Conservation (phyloP, 1,140 invertebrate genomes). For the Homarus americanus region DNA sequence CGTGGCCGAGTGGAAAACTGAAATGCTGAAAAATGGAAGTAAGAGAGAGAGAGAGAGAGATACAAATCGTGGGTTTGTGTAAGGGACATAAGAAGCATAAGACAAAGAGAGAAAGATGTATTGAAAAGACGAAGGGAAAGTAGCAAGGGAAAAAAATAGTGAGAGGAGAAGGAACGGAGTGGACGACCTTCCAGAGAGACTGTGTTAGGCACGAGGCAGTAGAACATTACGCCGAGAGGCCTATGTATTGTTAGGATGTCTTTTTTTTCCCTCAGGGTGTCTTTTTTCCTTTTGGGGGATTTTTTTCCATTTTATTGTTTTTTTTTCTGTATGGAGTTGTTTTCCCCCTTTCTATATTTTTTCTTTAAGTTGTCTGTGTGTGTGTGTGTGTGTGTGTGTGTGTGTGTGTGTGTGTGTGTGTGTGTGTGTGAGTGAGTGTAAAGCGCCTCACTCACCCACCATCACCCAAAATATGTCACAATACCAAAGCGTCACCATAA, state of each 20-base stretch:
- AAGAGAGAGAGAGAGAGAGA: background rate
- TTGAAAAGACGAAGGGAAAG: slow-evolving; percentile 5
- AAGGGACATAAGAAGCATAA: background rate
- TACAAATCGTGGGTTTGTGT: background rate
- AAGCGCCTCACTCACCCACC: too few relatives aligned
- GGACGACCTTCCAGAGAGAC: background rate
- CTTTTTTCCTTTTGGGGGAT: background rate
- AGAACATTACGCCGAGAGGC: background rate
- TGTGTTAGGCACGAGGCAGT: background rate
- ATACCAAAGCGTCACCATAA: too few relatives aligned
- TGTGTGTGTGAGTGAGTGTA: background rate
- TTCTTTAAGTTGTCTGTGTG: too few relatives aligned
- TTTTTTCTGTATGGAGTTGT: too few relatives aligned
- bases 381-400: background rate
- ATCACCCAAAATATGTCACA: too few relatives aligned
- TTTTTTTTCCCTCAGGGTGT: background rate
- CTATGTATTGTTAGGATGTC: too few relatives aligned
- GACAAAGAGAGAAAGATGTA: background rate
- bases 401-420: background rate
- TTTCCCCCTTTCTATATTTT: too few relatives aligned
- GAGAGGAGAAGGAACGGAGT: background rate
- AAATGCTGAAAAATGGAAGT: background rate
- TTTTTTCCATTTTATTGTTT: background rate
- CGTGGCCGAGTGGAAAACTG: too few relatives aligned
- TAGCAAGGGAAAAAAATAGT: background rate